A percentile compares a stretch with the other conserved stretches of the same genome.
Evolutionary conservation across 2,797 vertebrate species (phyloP).

Genomic region (Rhabdophis nuchalis): DNA sequence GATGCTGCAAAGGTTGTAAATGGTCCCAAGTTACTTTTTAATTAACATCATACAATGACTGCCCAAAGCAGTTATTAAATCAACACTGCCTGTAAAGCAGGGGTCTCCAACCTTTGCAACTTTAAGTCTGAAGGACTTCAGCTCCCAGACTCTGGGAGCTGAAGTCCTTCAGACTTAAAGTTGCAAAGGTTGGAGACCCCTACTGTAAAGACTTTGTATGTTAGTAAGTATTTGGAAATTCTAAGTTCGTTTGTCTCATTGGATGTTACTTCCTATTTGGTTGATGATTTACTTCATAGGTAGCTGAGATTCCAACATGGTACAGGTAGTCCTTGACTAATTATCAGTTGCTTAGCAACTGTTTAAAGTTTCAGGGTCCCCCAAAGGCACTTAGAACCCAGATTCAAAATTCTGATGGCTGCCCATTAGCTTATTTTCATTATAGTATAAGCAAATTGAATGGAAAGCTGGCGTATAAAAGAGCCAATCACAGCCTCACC

Average conservation of each 20-base stretch:
- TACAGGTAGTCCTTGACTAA: not conserved
- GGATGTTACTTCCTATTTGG: not conserved
- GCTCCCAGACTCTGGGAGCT: too few species aligned
- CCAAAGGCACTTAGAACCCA: not conserved
- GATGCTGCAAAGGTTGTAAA: not conserved
- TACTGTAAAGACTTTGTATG: too few species aligned
- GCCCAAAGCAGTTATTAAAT: not conserved
- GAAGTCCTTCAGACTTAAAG: too few species aligned
- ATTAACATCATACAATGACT: not conserved
- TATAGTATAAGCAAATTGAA: not conserved
- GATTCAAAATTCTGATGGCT: not conserved
- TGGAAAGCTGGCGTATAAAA: not conserved
- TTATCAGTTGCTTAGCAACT: not conserved
- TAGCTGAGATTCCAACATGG: not conserved
- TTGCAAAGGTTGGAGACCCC: too few species aligned
- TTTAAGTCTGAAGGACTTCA: too few species aligned
- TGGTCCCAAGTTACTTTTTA: not conserved
- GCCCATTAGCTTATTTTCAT: not conserved
- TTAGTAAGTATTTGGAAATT: not conserved
- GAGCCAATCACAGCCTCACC: not conserved
- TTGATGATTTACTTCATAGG: not conserved
- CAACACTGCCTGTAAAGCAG: not conserved
- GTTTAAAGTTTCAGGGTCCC: not conserved
- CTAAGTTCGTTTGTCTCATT: not conserved
- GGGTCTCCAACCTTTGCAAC: too few species aligned